Evolutionary conservation across 2,113 vertebrate genomes (phyloP).

Genomic region (Panthera leo): DNA sequence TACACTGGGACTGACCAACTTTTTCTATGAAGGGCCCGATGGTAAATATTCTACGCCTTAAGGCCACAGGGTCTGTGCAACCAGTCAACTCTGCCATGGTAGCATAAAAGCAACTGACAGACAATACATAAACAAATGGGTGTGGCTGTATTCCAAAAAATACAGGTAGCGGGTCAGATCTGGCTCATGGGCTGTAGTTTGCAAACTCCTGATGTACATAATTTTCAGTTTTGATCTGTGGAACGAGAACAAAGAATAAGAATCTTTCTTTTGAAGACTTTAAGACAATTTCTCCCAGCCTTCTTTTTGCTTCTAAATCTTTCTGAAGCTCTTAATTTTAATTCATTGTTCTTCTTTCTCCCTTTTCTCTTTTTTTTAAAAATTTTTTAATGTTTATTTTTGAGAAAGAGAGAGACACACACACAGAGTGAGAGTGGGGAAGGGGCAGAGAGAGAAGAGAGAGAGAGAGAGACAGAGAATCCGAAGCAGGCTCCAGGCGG

Average conservation of each 20-base stretch:
- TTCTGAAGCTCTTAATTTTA: conserved; percentile 50
- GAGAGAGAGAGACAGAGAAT: no score
- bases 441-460: no score
- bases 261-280: conserved; percentile 24
- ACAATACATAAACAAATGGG: neutral
- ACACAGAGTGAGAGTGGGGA: no score
- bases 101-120: neutral
- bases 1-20: neutral
- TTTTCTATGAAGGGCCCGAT: neutral
- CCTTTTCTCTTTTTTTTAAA: neutral
- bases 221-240: conserved; percentile 22
- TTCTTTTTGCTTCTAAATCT: conserved; percentile 20
- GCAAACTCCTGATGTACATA: neutral
- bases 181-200: neutral
- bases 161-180: neutral
- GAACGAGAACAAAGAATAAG: neutral
- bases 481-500: no score
- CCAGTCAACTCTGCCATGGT: neutral
- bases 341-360: neutral
- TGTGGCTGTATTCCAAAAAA: neutral
- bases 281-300: neutral
- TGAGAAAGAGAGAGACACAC: no score
- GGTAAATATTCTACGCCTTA: neutral
- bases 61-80: neutral
- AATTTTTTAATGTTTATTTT: no score